A percentile compares a stretch with the other conserved stretches of the same genome.
Evolutionary conservation across 1,140 invertebrate genomes (phyloP).

Genomic region (Gonioctena quinquepunctata): DNA sequence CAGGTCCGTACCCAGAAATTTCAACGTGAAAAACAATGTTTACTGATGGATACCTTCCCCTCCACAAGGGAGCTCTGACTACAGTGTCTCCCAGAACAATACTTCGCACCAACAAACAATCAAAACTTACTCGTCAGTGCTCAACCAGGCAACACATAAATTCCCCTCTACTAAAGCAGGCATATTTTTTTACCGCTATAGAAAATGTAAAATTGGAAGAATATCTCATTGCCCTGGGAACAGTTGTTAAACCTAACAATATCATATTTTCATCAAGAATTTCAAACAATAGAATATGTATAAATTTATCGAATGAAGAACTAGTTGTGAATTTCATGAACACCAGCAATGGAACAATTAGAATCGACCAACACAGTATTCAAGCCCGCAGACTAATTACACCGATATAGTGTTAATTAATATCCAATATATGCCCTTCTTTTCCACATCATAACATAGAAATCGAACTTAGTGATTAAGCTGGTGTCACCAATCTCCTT

Average conservation of each 20-base stretch:
- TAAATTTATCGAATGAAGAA: not conserved
- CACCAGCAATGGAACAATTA: too few relatives aligned
- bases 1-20: not conserved
- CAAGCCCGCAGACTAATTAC: too few relatives aligned
- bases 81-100: not conserved
- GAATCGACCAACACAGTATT: too few relatives aligned
- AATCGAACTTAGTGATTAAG: conserved; percentile 14
- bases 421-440: conserved; percentile 28
- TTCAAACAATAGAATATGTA: too few relatives aligned
- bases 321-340: too few relatives aligned
- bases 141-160: not conserved
- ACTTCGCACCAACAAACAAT: not conserved
- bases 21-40: not conserved
- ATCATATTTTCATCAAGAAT: too few relatives aligned
- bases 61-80: not conserved
- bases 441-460: conserved; percentile 20
- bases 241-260: too few relatives aligned
- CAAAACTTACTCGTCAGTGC: not conserved
- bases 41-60: not conserved
- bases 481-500: not conserved
- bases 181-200: not conserved
- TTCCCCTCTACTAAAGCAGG: not conserved
- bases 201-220: not conserved
- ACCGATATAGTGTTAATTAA: conserved; percentile 5
- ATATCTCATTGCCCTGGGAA: not conserved